These are phyloP conservation scores for Plecturocebus donacophilus DNA, from an alignment of 2,113 vertebrate species.

Conservation along the genomic window DNA sequence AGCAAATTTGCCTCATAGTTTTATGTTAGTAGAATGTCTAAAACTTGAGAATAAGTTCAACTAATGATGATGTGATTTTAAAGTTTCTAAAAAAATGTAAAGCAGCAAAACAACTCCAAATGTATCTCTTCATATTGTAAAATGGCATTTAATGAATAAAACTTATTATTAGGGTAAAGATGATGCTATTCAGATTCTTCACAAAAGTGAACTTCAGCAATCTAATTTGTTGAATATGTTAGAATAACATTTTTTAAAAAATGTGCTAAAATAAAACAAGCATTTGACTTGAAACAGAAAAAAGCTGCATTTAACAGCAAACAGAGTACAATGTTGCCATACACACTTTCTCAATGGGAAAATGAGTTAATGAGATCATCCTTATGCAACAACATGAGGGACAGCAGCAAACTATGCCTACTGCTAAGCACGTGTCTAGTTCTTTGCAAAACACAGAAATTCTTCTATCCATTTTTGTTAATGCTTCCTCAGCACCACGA, in stretches of 20 bases:
- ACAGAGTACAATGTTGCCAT: conserved; percentile 53
- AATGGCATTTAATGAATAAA: conserved; percentile 61
- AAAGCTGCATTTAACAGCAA: conserved; percentile 62
- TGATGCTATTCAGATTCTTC: conserved; percentile 48
- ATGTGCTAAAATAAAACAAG: conserved; percentile 66
- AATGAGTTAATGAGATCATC: conserved; percentile 67
- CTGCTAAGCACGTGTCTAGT: background rate
- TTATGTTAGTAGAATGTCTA: conserved; percentile 62
- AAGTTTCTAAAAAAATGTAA: conserved; percentile 66
- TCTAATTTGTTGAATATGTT: conserved; percentile 62
- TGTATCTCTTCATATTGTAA: conserved; percentile 69
- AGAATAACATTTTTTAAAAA: conserved; percentile 54
- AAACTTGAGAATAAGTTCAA: conserved; percentile 64
- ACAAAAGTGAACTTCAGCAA: conserved; percentile 54
- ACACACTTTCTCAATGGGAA: conserved; percentile 71
- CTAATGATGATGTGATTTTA: conserved; percentile 64
- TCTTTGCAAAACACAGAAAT: conserved; percentile 39
- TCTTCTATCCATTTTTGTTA: background rate
- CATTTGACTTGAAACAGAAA: conserved; percentile 62
- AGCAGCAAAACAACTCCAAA: conserved; percentile 63
- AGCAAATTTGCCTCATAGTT: conserved; percentile 65
- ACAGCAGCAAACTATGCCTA: conserved; percentile 62
- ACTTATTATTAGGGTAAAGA: conserved; percentile 57
- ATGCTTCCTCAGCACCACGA: background rate
- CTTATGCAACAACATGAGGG: conserved; percentile 56